phyloP scores from a whole-genome alignment of 2,888 invertebrate species.

The Drosophila siamana region DNA sequence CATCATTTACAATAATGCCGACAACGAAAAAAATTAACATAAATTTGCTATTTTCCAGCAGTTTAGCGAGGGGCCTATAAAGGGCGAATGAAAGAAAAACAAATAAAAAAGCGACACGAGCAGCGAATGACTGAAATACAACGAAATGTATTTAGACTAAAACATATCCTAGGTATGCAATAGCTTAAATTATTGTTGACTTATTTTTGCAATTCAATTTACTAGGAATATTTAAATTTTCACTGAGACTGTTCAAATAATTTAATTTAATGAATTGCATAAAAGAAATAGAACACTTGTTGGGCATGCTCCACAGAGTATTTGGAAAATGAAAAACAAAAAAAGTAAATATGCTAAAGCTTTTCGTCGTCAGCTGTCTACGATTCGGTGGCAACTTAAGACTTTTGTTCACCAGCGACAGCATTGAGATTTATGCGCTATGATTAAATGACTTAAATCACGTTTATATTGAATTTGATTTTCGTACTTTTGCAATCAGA shows the following conservation, averaged over 20 bases:
- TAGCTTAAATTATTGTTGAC: too few species aligned
- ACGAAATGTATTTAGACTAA: slow-evolving; percentile 1
- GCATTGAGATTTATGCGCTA: slow-evolving; percentile 52
- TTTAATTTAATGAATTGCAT: neutral
- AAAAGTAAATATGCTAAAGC: slow-evolving; percentile 50
- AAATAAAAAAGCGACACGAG: slow-evolving; percentile 43
- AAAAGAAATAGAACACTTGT: neutral
- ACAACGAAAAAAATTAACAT: slow-evolving; percentile 66
- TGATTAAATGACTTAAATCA: slow-evolving; percentile 45
- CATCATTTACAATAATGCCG: slow-evolving; percentile 73
- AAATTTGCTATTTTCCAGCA: slow-evolving; percentile 76
- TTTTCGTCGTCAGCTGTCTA: slow-evolving; percentile 24
- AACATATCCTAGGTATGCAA: slow-evolving; percentile 30
- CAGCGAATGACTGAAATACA: slow-evolving; percentile 4
- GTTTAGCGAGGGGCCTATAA: slow-evolving; percentile 52
- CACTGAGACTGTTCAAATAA: too few species aligned
- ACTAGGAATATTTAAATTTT: too few species aligned
- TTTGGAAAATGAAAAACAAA: slow-evolving; percentile 1
- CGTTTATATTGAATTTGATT: slow-evolving; percentile 45
- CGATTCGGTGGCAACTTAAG: slow-evolving; percentile 54
- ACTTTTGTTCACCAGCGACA: slow-evolving; percentile 30
- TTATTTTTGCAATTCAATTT: too few species aligned
- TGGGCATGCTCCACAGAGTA: neutral
- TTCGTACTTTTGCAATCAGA: slow-evolving; percentile 37
- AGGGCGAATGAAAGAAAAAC: slow-evolving; percentile 36